These are phyloP conservation scores for Apocrypta bakeri DNA, from an alignment of 1,140 invertebrate species.

Conservation along the genomic window DNA sequence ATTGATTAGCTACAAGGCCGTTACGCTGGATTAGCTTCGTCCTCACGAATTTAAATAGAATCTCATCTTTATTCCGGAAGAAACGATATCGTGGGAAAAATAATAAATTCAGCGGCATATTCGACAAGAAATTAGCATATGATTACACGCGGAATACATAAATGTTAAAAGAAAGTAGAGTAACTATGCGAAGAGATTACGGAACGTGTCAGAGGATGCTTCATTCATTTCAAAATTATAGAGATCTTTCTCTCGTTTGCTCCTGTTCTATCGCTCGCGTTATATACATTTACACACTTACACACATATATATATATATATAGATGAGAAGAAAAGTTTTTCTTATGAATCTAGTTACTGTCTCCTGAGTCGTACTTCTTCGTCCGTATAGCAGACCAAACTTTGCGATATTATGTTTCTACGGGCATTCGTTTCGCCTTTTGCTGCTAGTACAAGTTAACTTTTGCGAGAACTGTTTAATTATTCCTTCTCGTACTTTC, in stretches of 20 bases:
- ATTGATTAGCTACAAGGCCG: not conserved
- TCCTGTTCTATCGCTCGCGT: not conserved
- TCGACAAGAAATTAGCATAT: not conserved
- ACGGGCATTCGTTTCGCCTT: not conserved
- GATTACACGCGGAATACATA: not conserved
- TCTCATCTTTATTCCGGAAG: not conserved
- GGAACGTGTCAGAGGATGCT: not conserved
- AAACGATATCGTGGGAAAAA: not conserved
- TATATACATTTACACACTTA: too few species aligned
- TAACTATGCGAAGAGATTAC: not conserved
- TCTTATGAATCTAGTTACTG: slow-evolving; percentile 20
- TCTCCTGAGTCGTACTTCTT: not conserved
- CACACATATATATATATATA: too few species aligned
- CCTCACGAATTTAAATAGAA: not conserved
- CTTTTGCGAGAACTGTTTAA: not conserved
- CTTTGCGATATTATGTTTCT: not conserved
- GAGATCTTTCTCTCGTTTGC: not conserved
- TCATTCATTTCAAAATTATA: not conserved
- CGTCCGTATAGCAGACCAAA: not conserved
- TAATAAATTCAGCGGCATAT: not conserved
- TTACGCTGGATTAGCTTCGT: not conserved
- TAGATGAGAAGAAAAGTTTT: not conserved
- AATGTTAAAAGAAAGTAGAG: too few species aligned
- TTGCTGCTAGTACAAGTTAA: not conserved
- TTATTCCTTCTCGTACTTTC: too few species aligned